These are phyloP conservation scores for Euura lappo DNA, from an alignment of 1,140 invertebrate genomes.

Conservation along the genomic window DNA sequence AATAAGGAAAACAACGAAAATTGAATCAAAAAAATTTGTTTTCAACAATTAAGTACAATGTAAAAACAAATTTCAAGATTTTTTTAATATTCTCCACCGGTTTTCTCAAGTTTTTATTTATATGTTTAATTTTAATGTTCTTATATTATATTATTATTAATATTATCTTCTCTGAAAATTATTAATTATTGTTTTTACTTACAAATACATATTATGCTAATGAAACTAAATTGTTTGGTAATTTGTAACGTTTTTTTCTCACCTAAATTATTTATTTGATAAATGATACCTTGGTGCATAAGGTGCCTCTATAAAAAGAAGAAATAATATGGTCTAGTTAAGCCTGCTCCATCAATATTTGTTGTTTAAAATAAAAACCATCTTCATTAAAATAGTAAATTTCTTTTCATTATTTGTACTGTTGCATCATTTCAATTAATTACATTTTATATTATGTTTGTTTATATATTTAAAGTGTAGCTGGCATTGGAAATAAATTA, in stretches of 20 bases:
- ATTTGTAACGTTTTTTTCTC: background rate
- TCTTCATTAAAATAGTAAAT: background rate
- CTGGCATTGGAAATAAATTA: conserved; percentile 1
- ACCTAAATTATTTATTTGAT: background rate
- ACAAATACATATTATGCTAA: too few species aligned
- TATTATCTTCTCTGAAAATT: background rate
- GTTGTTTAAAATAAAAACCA: background rate
- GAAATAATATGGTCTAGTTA: background rate
- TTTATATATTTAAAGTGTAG: background rate
- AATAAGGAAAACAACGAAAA: too few species aligned
- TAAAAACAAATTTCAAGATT: too few species aligned
- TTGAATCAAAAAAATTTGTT: too few species aligned
- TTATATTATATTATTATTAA: background rate
- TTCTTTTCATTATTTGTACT: conserved; percentile 4
- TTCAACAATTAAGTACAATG: too few species aligned
- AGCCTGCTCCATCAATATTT: background rate
- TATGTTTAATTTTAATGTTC: too few species aligned
- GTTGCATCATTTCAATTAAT: background rate
- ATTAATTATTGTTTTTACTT: too few species aligned
- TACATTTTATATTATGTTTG: background rate
- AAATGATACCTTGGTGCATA: background rate
- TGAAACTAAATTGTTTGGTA: too few species aligned
- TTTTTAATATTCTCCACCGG: too few species aligned
- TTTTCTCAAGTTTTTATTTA: too few species aligned
- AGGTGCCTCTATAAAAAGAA: background rate